phyloP scores from a whole-genome alignment of 2,888 invertebrate genomes.

The Acronicta alni region DNA sequence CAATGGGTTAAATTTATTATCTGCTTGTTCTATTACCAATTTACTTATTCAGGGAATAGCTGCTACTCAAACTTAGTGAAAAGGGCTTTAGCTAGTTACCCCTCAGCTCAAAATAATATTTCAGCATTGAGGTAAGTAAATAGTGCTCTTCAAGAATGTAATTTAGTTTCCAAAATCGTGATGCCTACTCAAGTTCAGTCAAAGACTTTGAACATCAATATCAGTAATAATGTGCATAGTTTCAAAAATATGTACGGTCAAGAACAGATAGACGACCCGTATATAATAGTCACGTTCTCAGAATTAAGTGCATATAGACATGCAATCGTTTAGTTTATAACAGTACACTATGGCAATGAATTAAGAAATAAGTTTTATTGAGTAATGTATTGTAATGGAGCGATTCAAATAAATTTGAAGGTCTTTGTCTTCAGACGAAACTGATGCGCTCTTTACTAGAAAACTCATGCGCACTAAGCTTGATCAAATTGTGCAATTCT shows the following conservation, averaged over 20 bases:
- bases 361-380: conserved; percentile 21
- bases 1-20: no score
- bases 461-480: no score
- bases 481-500: neutral
- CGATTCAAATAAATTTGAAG: conserved; percentile 4
- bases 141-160: no score
- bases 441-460: no score
- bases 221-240: conserved; percentile 4
- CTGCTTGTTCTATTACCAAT: no score
- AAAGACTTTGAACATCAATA: neutral
- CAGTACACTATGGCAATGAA: conserved; percentile 2
- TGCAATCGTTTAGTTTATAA: conserved; percentile 39
- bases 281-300: conserved; percentile 44
- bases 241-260: conserved; percentile 34
- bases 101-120: no score
- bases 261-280: conserved; percentile 11
- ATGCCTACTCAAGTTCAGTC: neutral
- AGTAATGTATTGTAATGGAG: conserved; percentile 13
- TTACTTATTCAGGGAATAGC: no score
- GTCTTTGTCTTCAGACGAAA: conserved; percentile 6
- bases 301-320: conserved; percentile 50
- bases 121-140: no score
- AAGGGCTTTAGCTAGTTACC: no score
- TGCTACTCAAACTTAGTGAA: no score
- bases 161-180: no score